A percentile compares a stretch with the other conserved stretches of the same genome.
phyloP scores from a whole-genome alignment of 2,888 invertebrate species.

The Melangyna quadrimaculata region DNA sequence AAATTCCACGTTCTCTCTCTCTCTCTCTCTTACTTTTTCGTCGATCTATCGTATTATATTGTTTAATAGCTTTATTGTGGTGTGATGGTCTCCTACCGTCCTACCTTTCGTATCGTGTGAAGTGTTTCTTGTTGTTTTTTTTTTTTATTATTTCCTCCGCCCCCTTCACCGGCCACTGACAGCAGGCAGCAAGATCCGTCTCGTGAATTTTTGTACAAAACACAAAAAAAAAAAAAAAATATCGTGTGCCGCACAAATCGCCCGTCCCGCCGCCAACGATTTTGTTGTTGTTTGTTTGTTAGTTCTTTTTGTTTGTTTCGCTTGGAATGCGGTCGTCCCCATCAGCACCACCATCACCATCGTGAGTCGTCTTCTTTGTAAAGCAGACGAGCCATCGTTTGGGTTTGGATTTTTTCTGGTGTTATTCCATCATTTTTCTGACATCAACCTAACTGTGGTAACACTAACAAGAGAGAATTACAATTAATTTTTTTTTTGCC shows the following conservation, averaged over 20 bases:
- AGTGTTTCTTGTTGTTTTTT: constrained; percentile 45
- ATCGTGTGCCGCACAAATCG: constrained; percentile 42
- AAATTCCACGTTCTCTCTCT: constrained; percentile 25
- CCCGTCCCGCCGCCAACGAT: constrained; percentile 33
- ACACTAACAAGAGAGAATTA: constrained; percentile 9
- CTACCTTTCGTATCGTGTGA: constrained; percentile 57
- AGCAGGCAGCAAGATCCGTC: constrained; percentile 56
- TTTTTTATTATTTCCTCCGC: constrained; percentile 15
- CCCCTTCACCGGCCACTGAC: constrained; percentile 13
- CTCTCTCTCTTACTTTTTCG: constrained; percentile 11
- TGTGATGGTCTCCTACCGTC: constrained; percentile 55
- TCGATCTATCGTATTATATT: constrained; percentile 49
- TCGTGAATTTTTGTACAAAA: constrained; percentile 39
- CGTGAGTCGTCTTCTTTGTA: constrained; percentile 45
- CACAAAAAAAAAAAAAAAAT: constrained; percentile 32
- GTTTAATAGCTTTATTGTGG: constrained; percentile 40
- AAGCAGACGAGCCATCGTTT: constrained; percentile 26
- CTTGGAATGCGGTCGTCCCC: constrained; percentile 70
- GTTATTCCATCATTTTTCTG: constrained; percentile 14
- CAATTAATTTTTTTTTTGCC: constrained; percentile 20
- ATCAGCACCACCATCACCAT: constrained; percentile 27
- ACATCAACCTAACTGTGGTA: constrained; percentile 9
- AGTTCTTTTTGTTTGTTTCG: constrained; percentile 42
- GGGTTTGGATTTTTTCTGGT: constrained; percentile 34
- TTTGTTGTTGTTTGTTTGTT: constrained; percentile 36